A percentile compares a stretch with the other conserved stretches of the same genome.
These are phyloP conservation scores for Holotrichia oblita DNA, from an alignment of 1,140 invertebrate species.

Conservation along the genomic window DNA sequence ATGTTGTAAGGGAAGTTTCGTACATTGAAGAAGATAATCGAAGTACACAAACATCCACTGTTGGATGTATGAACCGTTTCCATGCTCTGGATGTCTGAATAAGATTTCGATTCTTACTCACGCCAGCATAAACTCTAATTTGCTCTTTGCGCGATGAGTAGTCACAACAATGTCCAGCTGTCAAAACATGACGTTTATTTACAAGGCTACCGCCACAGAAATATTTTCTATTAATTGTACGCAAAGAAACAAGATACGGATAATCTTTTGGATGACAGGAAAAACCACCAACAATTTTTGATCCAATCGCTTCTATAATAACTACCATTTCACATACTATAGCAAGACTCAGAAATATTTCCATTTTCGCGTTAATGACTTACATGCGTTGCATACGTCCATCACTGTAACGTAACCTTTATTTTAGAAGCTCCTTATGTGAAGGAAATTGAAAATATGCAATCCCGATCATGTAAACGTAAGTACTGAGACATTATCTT, in stretches of 20 bases:
- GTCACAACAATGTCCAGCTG: neutral
- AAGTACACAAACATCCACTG: neutral
- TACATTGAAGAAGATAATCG: neutral
- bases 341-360: neutral
- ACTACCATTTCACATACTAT: neutral
- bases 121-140: neutral
- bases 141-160: neutral
- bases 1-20: neutral
- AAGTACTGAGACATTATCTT: no score
- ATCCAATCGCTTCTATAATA: neutral
- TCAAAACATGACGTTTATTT: neutral
- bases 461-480: no score
- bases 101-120: neutral
- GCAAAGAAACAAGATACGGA: neutral
- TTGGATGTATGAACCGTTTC: neutral
- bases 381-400: no score
- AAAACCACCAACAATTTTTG: conserved; percentile 12
- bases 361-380: neutral
- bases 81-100: neutral
- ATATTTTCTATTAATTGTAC: neutral
- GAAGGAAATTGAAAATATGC: no score
- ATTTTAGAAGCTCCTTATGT: no score
- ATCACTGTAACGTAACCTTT: no score
- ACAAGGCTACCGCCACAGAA: neutral
- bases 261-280: neutral